phyloP scores from a whole-genome alignment of 2,888 invertebrate genomes.

The Tholera decimalis region DNA sequence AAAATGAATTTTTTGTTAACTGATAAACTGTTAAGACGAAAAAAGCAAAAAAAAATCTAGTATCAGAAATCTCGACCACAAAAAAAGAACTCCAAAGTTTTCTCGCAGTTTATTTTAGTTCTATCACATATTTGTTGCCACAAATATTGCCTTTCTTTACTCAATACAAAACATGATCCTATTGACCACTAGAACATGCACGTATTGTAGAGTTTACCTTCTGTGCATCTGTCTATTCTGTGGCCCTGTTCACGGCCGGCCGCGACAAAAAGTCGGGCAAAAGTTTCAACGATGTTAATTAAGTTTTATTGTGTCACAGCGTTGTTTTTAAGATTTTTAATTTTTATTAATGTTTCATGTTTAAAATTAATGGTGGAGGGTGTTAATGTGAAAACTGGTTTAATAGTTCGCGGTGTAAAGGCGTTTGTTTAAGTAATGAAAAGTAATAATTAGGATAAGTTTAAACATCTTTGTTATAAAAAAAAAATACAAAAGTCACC shows the following conservation, averaged over 20 bases:
- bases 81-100: too few relatives aligned
- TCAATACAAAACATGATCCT: accelerated
- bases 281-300: conserved; percentile 64
- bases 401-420: background rate
- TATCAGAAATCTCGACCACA: too few relatives aligned
- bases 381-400: background rate
- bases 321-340: conserved; percentile 42
- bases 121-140: too few relatives aligned
- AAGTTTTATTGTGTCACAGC: conserved; percentile 59
- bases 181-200: background rate
- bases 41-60: too few relatives aligned
- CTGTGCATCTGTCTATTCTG: background rate
- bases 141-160: too few relatives aligned
- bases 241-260: conserved; percentile 43
- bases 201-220: background rate
- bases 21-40: too few relatives aligned
- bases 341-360: conserved; percentile 29
- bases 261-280: conserved; percentile 63
- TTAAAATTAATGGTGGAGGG: conserved; percentile 9
- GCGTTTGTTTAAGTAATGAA: background rate
- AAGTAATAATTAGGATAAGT: too few relatives aligned
- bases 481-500: too few relatives aligned
- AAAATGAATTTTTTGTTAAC: too few relatives aligned
- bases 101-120: too few relatives aligned
- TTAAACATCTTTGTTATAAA: too few relatives aligned